Base-by-base conservation (phyloP, 2,797 vertebrate genomes). In the Lithobates pipiens region DNA sequence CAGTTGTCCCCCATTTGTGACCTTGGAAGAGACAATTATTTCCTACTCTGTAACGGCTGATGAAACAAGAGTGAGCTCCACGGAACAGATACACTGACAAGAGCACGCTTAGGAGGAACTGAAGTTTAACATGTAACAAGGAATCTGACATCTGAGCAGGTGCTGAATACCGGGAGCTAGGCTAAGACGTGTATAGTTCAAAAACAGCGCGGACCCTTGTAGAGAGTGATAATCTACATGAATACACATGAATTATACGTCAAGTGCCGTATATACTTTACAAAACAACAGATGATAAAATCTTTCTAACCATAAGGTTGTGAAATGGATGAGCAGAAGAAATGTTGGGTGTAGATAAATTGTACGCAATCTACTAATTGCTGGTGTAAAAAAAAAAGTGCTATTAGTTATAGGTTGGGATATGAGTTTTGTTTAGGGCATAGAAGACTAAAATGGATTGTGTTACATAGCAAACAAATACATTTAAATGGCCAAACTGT, bases 21-120 rank as follows among this genome's bases (percentile, higher is more conserved):
- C 79, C 79, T 81, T 73, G 79, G 34, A 61, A 9, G 39, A 72
- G 32, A 70, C 27, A 69, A 73, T 73, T 42, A 73, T 73, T 73
- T 44, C 71, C 27, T 9, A 21, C 36, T 73, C 23, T 44, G n/a
- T 44, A 39, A 39, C 39, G 39, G 71, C 13, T 73, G 39, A 44
- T 42, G 71, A 80, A 69, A 54, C 3, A 7, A 81, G 34, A 36
- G 54, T 61, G 25, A 72, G 71, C 15, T 75, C 44, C 23, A 39
- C 15, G 36, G 27, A 23, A 39, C 16, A 27, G 50, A n/a, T 34
- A 71, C 23, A 29, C 46, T 13, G 46, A 46, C 76, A 65, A 25
- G n/a, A 65, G 61, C 21, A 65, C n/a, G 61, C 61, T 65, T 65
- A 65, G 61, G 61, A 65, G n/a, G n/a, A 65, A 23, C 61, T 25